Conservation (phyloP, 1,140 invertebrate genomes). For the Bombus waltoni region DNA sequence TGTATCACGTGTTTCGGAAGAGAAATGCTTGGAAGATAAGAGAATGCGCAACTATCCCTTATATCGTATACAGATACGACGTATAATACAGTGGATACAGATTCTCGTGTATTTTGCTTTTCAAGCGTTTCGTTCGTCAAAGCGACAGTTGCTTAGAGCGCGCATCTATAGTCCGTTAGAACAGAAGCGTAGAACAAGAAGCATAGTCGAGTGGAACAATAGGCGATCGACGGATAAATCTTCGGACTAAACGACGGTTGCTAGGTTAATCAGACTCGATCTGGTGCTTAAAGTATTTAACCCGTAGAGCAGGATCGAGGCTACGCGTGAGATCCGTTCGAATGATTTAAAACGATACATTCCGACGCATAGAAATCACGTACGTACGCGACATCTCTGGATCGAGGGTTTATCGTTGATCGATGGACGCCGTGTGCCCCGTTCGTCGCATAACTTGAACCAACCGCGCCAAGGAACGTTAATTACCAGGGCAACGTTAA, state of each 20-base stretch:
- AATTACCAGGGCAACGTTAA: slow-evolving; percentile 47
- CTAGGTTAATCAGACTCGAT: background rate
- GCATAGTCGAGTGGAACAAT: no score
- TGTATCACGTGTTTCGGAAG: no score
- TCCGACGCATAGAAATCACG: background rate
- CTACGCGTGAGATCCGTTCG: no score
- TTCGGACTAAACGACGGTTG: background rate
- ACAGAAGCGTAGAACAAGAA: background rate
- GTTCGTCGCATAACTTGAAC: slow-evolving; percentile 6
- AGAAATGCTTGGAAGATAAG: no score
- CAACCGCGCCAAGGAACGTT: slow-evolving; percentile 22
- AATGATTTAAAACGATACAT: slow-evolving; percentile 28
- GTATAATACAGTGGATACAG: no score
- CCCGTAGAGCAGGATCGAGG: background rate
- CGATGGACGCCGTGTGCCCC: background rate
- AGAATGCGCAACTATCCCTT: no score
- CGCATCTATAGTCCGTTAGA: no score
- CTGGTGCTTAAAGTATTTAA: slow-evolving; percentile 10
- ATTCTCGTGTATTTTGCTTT: no score
- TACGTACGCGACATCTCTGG: slow-evolving; percentile 4
- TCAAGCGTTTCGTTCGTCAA: no score
- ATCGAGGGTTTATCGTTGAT: slow-evolving; percentile 22
- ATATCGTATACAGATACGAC: no score
- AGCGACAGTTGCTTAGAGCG: background rate
- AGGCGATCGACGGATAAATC: background rate